Percentiles rank a stretch among this genome's conserved stretches.
Evolutionary conservation across 2,797 vertebrate species (phyloP).

Genomic region (Arnoldichthys spilopterus): DNA sequence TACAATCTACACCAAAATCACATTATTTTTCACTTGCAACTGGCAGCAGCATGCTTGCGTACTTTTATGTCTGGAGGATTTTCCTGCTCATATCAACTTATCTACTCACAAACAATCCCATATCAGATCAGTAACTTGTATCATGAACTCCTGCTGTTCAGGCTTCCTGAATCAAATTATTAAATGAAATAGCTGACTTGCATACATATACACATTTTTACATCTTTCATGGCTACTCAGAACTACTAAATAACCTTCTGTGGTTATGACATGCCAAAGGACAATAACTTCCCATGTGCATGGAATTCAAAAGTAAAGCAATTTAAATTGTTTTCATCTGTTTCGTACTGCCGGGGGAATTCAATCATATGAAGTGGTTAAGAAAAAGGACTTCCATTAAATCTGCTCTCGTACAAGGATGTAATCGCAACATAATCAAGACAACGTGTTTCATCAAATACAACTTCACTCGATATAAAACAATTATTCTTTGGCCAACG

Average conservation of each 20-base stretch:
- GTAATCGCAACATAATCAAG: slow-evolving; percentile 55
- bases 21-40: not conserved
- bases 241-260: not conserved
- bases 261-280: slow-evolving; percentile 11
- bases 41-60: not conserved
- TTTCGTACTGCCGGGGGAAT: slow-evolving; percentile 39
- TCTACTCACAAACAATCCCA: not conserved
- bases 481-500: slow-evolving; percentile 28
- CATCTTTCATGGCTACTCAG: not conserved
- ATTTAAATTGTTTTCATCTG: slow-evolving; percentile 49
- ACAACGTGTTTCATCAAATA: slow-evolving; percentile 43
- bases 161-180: not conserved
- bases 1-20: not conserved
- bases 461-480: not conserved
- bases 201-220: not conserved
- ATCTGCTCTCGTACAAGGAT: slow-evolving; percentile 46
- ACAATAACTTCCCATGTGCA: slow-evolving; percentile 23
- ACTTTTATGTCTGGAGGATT: not conserved
- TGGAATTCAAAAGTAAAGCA: slow-evolving; percentile 45
- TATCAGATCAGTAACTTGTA: not conserved
- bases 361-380: slow-evolving; percentile 40
- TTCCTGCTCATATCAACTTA: not conserved
- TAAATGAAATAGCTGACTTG: not conserved
- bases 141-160: not conserved
- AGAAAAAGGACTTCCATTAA: slow-evolving; percentile 55